These are phyloP conservation scores for Shargacucullia verbasci DNA, from an alignment of 2,888 invertebrate species.

Conservation along the genomic window DNA sequence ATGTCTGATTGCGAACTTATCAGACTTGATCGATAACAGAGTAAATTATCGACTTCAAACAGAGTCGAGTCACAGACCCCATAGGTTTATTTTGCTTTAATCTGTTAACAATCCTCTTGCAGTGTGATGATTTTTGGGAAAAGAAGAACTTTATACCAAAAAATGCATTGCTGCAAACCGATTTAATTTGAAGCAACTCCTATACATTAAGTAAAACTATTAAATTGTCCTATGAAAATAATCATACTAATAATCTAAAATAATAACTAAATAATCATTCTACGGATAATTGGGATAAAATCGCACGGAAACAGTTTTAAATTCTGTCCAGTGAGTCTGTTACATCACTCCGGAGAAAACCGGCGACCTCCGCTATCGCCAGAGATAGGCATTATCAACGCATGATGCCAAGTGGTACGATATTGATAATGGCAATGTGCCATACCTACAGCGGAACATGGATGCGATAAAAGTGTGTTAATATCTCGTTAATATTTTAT, in stretches of 20 bases:
- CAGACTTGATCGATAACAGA: neutral
- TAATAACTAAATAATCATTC: too few species aligned
- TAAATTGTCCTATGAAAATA: too few species aligned
- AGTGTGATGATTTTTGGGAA: too few species aligned
- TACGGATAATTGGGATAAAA: neutral
- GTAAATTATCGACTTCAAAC: neutral
- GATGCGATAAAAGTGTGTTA: slow-evolving; percentile 31
- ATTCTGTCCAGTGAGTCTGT: slow-evolving; percentile 22
- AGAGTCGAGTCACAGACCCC: too few species aligned
- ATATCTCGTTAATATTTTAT: slow-evolving; percentile 25
- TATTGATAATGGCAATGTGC: slow-evolving; percentile 43
- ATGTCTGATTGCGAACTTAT: neutral
- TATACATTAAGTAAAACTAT: too few species aligned
- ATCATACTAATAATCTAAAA: too few species aligned
- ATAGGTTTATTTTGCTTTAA: too few species aligned
- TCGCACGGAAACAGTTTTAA: slow-evolving; percentile 8
- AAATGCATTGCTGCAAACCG: too few species aligned
- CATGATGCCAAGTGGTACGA: slow-evolving; percentile 48
- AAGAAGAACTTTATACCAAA: too few species aligned
- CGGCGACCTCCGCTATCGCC: slow-evolving; percentile 37
- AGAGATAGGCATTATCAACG: slow-evolving; percentile 50
- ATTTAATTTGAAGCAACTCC: too few species aligned
- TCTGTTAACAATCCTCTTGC: too few species aligned
- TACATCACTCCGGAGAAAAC: slow-evolving; percentile 30
- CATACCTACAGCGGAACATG: slow-evolving; percentile 12